Conservation (phyloP, 1,140 invertebrate species). For the Anoplophora glabripennis region DNA sequence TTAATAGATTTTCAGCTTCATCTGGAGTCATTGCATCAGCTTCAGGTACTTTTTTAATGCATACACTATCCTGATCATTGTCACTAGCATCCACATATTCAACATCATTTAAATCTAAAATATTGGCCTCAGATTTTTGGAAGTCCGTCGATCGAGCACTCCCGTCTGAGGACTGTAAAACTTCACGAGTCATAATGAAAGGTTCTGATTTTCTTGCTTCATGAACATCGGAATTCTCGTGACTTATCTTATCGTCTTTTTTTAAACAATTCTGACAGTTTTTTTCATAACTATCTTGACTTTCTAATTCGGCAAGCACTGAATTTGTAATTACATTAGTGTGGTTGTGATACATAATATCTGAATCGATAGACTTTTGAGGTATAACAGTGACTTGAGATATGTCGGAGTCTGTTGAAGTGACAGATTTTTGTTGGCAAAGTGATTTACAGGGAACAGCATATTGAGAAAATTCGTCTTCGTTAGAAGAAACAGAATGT, state of each 20-base stretch:
- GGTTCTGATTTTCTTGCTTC: slow-evolving; percentile 29
- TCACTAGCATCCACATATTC: slow-evolving; percentile 57
- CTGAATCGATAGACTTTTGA: slow-evolving; percentile 44
- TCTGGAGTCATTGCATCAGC: slow-evolving; percentile 76
- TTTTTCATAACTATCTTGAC: slow-evolving; percentile 39
- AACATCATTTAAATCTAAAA: slow-evolving; percentile 52
- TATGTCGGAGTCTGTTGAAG: slow-evolving; percentile 39
- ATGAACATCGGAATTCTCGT: slow-evolving; percentile 7
- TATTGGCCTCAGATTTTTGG: slow-evolving; percentile 42
- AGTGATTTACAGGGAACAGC: slow-evolving; percentile 32
- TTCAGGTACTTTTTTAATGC: slow-evolving; percentile 47
- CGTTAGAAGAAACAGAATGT: slow-evolving; percentile 36
- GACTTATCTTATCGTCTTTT: slow-evolving; percentile 1
- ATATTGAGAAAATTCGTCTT: slow-evolving; percentile 33
- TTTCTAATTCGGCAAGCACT: slow-evolving; percentile 45
- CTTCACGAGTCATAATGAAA: slow-evolving; percentile 32
- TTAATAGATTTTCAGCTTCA: slow-evolving; percentile 78
- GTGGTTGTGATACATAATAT: slow-evolving; percentile 42
- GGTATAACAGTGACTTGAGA: slow-evolving; percentile 39
- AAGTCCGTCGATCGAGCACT: slow-evolving; percentile 18
- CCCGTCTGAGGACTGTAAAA: slow-evolving; percentile 24
- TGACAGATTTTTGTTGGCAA: slow-evolving; percentile 35
- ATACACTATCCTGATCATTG: slow-evolving; percentile 43
- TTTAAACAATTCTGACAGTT: slow-evolving; percentile 21
- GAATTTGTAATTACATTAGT: slow-evolving; percentile 23